Percentiles rank a stretch among this genome's conserved stretches.
Conservation (phyloP, 1,140 invertebrate genomes). For the Drosophila cardini region DNA sequence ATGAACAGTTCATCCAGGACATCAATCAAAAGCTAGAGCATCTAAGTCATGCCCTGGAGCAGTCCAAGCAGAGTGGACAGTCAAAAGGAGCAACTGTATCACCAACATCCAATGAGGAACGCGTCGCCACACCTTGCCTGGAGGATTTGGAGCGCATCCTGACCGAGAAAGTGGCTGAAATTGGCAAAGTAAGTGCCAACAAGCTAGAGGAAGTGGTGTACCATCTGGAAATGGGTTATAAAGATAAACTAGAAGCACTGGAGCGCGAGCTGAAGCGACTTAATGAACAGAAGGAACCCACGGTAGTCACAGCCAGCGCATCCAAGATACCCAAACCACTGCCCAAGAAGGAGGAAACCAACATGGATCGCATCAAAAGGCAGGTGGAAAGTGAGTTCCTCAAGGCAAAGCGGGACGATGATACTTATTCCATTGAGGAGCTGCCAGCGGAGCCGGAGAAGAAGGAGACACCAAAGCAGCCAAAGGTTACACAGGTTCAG, state of each 20-base stretch:
- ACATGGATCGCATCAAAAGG: slow-evolving; percentile 56
- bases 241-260: slow-evolving; percentile 68
- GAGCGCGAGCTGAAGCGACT: slow-evolving; percentile 65
- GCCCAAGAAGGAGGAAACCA: slow-evolving; percentile 40
- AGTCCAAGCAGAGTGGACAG: slow-evolving; percentile 38
- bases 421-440: slow-evolving; percentile 70
- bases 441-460: slow-evolving; percentile 17
- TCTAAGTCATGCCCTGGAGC: slow-evolving; percentile 59
- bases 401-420: slow-evolving; percentile 54
- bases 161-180: slow-evolving; percentile 72
- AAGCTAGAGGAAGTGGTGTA: slow-evolving; percentile 74
- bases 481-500: slow-evolving; percentile 28
- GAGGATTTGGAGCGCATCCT: slow-evolving; percentile 75
- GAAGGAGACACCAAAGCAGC: slow-evolving; percentile 22
- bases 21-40: slow-evolving; percentile 68
- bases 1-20: slow-evolving; percentile 67
- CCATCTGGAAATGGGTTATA: slow-evolving; percentile 70
- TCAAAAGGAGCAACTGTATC: not conserved
- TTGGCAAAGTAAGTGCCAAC: slow-evolving; percentile 64
- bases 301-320: not conserved
- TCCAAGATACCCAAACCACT: slow-evolving; percentile 68
- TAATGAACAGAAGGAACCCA: slow-evolving; percentile 3
- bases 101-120: slow-evolving; percentile 21
- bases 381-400: slow-evolving; percentile 65
- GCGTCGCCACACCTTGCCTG: slow-evolving; percentile 53